Conservation (phyloP, 1,140 invertebrate species). For the Protaetia brevitarsis region DNA sequence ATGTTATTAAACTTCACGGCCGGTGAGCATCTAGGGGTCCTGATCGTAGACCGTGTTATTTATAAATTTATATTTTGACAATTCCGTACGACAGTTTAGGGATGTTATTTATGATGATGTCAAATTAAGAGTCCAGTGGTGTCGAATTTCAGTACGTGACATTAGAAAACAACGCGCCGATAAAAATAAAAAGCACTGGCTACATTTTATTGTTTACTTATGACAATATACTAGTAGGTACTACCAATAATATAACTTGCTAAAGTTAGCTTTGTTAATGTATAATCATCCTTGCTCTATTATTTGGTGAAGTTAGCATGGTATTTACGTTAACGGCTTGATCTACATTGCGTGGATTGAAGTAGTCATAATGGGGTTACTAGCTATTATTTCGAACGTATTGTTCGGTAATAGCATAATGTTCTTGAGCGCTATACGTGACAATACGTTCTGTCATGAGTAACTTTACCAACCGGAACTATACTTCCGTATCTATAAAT, state of each 20-base stretch:
- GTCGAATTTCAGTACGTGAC: background rate
- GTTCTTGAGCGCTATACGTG: conserved; percentile 11
- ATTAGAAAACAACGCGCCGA: background rate
- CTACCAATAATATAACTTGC: too few species aligned
- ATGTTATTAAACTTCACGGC: conserved; percentile 43
- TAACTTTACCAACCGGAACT: conserved; percentile 25
- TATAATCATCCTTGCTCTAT: background rate
- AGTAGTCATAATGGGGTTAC: background rate
- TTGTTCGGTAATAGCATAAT: conserved; percentile 14
- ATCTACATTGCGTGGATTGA: background rate
- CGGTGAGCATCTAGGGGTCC: conserved; percentile 38
- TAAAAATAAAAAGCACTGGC: too few species aligned
- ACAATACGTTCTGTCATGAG: conserved; percentile 22
- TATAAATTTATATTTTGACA: conserved; percentile 48
- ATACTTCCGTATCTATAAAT: conserved; percentile 24
- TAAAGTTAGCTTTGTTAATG: background rate
- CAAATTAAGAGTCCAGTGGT: background rate
- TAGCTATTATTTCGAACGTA: conserved; percentile 12
- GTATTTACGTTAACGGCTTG: background rate
- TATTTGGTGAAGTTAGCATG: too few species aligned
- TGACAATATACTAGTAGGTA: background rate
- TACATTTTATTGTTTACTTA: background rate
- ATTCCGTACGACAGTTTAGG: conserved; percentile 43
- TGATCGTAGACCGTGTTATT: conserved; percentile 43
- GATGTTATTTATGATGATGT: conserved; percentile 38